Conservation (phyloP, 2,888 invertebrate genomes). For the Prenolepis imparis region DNA sequence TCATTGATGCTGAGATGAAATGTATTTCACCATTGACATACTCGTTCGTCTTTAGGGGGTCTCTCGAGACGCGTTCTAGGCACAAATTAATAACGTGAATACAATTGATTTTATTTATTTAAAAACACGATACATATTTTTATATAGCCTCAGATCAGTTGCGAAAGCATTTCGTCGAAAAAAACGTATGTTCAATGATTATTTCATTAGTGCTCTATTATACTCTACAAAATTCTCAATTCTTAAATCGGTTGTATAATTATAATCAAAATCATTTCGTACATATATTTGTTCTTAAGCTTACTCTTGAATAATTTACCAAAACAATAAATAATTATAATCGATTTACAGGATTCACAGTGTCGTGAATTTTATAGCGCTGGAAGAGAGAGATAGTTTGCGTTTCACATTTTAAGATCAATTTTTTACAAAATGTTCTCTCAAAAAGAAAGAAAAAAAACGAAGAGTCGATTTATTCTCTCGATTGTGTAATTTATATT, state of each 20-base stretch:
- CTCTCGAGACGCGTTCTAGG: slow-evolving; percentile 32
- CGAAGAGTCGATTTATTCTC: background rate
- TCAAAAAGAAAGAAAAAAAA: background rate
- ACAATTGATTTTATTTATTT: slow-evolving; percentile 26
- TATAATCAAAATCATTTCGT: background rate
- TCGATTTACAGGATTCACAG: background rate
- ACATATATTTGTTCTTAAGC: background rate
- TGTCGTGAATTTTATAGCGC: slow-evolving; percentile 23
- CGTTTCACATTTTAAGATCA: background rate
- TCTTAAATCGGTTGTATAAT: slow-evolving; percentile 1
- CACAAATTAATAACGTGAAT: slow-evolving; percentile 38
- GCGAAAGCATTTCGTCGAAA: background rate
- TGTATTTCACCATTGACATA: slow-evolving; percentile 63
- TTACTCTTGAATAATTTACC: background rate
- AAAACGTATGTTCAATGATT: background rate
- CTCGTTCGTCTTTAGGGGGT: background rate
- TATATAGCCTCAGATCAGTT: background rate
- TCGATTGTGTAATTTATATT: background rate
- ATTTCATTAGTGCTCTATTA: background rate
- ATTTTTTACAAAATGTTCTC: background rate
- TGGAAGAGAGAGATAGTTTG: background rate
- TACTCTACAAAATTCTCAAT: slow-evolving; percentile 1
- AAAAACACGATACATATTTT: background rate
- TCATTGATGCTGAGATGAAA: background rate
- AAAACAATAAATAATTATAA: background rate